phyloP scores from a whole-genome alignment of 2,888 invertebrate species.

The Strigamia transsilvanica region DNA sequence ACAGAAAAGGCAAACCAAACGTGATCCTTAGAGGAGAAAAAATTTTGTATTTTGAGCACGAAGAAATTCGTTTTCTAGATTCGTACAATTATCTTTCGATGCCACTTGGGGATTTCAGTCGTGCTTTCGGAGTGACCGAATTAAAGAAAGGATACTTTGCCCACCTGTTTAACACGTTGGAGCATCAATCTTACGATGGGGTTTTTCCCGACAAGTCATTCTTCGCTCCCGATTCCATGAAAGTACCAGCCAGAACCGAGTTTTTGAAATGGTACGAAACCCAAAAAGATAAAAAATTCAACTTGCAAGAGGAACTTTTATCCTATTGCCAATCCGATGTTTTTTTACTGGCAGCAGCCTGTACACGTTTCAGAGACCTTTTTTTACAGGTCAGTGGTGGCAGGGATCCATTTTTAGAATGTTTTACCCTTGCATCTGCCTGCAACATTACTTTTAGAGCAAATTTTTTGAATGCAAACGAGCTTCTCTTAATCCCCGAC shows the following conservation, averaged over 20 bases:
- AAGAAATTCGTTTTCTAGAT: neutral
- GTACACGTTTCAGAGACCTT: neutral
- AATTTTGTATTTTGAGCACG: neutral
- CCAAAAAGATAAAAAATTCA: neutral
- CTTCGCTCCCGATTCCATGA: neutral
- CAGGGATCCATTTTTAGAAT: neutral
- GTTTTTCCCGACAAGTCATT: neutral
- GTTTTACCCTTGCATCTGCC: neutral
- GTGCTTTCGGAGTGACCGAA: neutral
- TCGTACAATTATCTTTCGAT: neutral
- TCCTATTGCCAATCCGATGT: neutral
- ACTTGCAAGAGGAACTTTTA: neutral
- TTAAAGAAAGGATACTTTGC: conserved; percentile 6
- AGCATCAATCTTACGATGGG: neutral
- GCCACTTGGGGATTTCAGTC: neutral
- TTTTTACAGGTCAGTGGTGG: neutral
- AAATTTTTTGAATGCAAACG: neutral
- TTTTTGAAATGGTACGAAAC: conserved; percentile 17
- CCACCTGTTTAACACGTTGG: neutral
- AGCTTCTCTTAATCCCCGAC: neutral
- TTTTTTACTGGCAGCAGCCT: neutral
- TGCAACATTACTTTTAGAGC: neutral
- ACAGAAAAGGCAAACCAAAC: neutral
- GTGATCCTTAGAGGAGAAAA: neutral
- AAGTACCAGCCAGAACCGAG: neutral